These are phyloP conservation scores for Laticauda laticaudata DNA, from an alignment of 2,113 vertebrate genomes.

Conservation along the genomic window DNA sequence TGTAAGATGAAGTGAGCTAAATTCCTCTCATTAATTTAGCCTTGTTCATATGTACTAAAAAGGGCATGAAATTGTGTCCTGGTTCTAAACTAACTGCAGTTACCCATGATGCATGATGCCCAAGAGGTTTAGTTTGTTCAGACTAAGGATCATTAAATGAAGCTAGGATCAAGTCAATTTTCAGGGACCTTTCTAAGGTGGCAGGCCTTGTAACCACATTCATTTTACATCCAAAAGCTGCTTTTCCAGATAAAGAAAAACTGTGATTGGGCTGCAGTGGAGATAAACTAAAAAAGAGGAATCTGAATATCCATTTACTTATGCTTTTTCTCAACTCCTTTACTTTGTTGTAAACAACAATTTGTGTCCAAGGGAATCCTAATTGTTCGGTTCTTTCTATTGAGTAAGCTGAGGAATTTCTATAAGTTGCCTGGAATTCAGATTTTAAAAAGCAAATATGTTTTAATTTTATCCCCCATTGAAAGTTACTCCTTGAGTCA, in stretches of 20 bases:
- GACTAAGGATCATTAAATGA: background rate
- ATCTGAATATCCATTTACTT: background rate
- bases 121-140: background rate
- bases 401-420: background rate
- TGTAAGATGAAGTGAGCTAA: background rate
- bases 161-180: background rate
- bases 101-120: too few species aligned
- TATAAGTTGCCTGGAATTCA: background rate
- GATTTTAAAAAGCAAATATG: background rate
- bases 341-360: background rate
- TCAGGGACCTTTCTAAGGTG: background rate
- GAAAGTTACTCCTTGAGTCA: slow-evolving; percentile 52
- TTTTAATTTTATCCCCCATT: slow-evolving; percentile 26
- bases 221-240: background rate
- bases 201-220: background rate
- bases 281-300: background rate
- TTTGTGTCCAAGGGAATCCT: background rate
- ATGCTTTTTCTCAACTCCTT: background rate
- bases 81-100: background rate
- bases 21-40: background rate
- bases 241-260: background rate
- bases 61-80: background rate
- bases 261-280: background rate
- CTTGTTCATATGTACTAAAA: background rate
- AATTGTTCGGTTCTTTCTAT: background rate